phyloP scores from a whole-genome alignment of 2,113 vertebrate species.

The Manacus vitellinus region DNA sequence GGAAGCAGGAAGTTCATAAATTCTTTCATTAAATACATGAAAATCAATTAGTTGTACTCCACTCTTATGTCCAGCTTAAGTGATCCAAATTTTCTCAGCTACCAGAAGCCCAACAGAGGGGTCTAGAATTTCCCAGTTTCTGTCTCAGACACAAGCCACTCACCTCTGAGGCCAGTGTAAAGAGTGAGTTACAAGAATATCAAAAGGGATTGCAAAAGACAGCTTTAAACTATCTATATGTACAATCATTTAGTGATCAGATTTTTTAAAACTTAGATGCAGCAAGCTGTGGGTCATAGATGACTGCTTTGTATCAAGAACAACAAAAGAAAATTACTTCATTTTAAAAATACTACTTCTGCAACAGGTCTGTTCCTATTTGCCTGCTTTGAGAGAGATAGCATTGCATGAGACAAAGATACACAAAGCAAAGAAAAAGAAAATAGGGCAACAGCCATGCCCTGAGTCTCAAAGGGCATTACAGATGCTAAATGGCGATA shows the following conservation, averaged over 20 bases:
- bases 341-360: conserved; percentile 46
- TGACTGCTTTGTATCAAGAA: neutral
- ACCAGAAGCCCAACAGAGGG: neutral
- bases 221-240: neutral
- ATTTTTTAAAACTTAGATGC: neutral
- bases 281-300: neutral
- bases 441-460: conserved; percentile 63
- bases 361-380: conserved; percentile 88
- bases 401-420: conserved; percentile 50
- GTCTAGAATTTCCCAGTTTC: neutral
- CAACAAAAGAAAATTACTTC: neutral
- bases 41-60: neutral
- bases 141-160: neutral
- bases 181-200: neutral
- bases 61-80: neutral
- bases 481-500: conserved; percentile 76
- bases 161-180: neutral
- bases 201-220: neutral
- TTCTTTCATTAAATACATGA: neutral
- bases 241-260: neutral
- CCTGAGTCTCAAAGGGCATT: conserved; percentile 73
- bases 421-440: neutral
- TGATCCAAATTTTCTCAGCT: neutral
- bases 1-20: neutral
- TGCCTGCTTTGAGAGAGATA: conserved; percentile 79